A percentile compares a stretch with the other conserved stretches of the same genome.
Evolutionary conservation across 2,113 vertebrate species (phyloP).

Genomic region (Cairina moschata): DNA sequence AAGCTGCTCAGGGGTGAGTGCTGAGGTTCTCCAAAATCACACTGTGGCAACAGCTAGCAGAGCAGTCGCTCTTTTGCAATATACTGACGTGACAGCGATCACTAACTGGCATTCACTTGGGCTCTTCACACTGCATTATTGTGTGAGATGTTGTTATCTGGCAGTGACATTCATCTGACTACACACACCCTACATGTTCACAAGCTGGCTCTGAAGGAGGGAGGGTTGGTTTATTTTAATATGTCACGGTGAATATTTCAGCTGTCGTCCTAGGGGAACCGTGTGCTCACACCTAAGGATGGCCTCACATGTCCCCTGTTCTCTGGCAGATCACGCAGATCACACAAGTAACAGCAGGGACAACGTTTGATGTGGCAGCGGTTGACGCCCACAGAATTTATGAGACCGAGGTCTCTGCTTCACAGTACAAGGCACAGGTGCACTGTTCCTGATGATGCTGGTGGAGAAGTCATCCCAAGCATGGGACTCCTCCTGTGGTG

Average conservation of each 20-base stretch:
- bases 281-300: background rate
- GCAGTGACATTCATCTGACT: constrained; percentile 29
- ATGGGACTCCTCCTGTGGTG: background rate
- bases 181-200: constrained; percentile 22
- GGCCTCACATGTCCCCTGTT: background rate
- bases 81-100: background rate
- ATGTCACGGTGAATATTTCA: constrained; percentile 32
- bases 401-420: background rate
- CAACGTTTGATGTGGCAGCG: background rate
- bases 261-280: background rate
- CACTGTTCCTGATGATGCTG: fast-evolving
- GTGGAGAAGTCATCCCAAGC: background rate
- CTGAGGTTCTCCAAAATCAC: background rate
- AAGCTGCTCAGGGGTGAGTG: background rate
- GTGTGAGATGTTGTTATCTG: constrained; percentile 18
- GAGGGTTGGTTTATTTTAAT: constrained; percentile 54
- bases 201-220: constrained; percentile 19
- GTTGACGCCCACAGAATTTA: background rate
- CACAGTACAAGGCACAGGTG: background rate
- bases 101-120: background rate
- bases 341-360: background rate
- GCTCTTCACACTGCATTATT: background rate
- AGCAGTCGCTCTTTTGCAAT: background rate
- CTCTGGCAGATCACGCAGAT: background rate
- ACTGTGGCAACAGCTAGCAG: background rate